Percentiles rank a stretch among this genome's conserved stretches.
These are phyloP conservation scores for Micronisus gabar DNA, from an alignment of 2,113 vertebrate species.

Conservation along the genomic window DNA sequence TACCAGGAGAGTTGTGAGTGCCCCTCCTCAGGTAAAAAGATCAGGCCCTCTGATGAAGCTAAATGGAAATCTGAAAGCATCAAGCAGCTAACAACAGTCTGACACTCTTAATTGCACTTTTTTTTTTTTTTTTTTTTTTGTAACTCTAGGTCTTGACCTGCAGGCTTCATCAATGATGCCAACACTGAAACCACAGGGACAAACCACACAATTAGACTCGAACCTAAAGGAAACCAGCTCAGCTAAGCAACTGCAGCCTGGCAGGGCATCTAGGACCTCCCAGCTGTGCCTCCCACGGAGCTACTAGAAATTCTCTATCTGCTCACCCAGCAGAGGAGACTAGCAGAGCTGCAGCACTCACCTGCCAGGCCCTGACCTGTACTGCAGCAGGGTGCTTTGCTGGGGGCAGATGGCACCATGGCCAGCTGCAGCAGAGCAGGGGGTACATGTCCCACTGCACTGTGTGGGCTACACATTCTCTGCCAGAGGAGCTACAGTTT, in stretches of 20 bases:
- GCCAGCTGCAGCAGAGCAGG: not conserved
- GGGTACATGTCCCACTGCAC: rapidly evolving
- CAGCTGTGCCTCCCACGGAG: not conserved
- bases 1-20: not conserved
- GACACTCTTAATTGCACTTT: not conserved
- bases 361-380: not conserved
- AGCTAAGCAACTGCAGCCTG: not conserved
- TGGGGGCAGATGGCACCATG: not conserved
- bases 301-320: not conserved
- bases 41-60: not conserved
- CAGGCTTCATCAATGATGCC: not conserved
- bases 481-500: rapidly evolving
- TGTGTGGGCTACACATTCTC: not conserved
- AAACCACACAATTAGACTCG: rapidly evolving
- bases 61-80: not conserved
- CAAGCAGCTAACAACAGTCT: not conserved
- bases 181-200: not conserved
- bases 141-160: not conserved
- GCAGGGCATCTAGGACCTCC: not conserved
- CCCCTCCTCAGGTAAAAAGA: not conserved
- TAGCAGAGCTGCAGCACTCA: not conserved
- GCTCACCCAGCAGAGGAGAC: not conserved
- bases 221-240: not conserved
- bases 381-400: rapidly evolving
- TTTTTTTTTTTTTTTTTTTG: no score